Percentiles rank a stretch among this genome's conserved stretches.
Evolutionary conservation across 2,113 vertebrate genomes (phyloP).

Genomic region (Scopus umbretta): DNA sequence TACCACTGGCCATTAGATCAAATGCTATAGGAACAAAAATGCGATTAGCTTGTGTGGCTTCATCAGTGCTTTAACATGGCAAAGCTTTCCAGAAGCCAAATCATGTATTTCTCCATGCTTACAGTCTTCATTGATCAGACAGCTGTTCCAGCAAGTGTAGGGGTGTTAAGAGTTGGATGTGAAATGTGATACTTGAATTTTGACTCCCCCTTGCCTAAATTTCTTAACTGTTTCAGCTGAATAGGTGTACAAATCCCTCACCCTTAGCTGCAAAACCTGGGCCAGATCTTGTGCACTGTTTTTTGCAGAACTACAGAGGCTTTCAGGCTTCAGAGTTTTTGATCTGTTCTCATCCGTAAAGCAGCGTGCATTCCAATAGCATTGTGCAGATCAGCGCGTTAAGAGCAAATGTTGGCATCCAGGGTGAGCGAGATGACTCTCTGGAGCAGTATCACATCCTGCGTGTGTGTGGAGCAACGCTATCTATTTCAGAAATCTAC

Average conservation of each 20-base stretch:
- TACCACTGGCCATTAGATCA: not conserved
- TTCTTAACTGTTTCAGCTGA: not conserved
- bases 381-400: not conserved
- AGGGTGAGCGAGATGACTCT: not conserved
- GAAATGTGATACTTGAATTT: not conserved
- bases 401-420: not conserved
- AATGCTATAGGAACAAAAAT: not conserved
- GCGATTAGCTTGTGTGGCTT: not conserved
- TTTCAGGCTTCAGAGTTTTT: not conserved
- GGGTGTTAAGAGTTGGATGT: not conserved
- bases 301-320: not conserved
- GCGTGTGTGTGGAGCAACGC: not conserved
- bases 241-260: not conserved
- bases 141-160: not conserved
- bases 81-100: not conserved
- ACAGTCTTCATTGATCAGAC: not conserved
- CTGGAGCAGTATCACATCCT: not conserved
- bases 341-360: not conserved
- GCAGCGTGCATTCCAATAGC: not conserved
- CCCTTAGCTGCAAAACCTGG: not conserved
- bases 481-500: slow-evolving; percentile 28
- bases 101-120: not conserved
- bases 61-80: not conserved
- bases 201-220: not conserved
- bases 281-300: not conserved